Conservation (phyloP, 2,113 vertebrate species). For the Panthera leo region DNA sequence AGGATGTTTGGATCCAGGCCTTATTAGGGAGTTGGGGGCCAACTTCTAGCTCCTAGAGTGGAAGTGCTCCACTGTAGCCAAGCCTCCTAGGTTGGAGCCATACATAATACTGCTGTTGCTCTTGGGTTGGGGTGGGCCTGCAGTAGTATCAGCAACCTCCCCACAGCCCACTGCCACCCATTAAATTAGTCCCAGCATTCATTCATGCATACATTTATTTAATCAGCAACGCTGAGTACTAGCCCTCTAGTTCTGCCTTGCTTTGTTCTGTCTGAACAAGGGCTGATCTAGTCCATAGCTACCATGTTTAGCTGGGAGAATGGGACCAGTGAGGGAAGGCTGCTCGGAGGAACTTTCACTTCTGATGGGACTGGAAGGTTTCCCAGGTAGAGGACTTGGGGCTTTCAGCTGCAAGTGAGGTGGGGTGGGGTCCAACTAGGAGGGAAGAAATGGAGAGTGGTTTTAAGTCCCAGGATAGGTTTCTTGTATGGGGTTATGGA, state of each 20-base stretch:
- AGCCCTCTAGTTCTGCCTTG: not conserved
- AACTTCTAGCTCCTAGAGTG: not conserved
- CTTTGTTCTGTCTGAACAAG: slow-evolving; percentile 31
- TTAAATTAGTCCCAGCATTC: not conserved
- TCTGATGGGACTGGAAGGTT: not conserved
- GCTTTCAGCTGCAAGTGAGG: not conserved
- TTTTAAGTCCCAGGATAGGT: not conserved
- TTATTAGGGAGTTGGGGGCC: not conserved
- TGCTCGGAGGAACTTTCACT: not conserved
- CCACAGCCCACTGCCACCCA: too few relatives aligned
- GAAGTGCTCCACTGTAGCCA: not conserved
- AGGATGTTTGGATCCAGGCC: not conserved
- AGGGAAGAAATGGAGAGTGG: not conserved
- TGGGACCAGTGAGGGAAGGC: not conserved
- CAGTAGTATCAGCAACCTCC: not conserved
- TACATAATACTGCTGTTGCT: not conserved
- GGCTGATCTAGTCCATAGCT: not conserved
- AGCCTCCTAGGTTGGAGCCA: not conserved
- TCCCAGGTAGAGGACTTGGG: not conserved
- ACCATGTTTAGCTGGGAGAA: not conserved
- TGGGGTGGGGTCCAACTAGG: not conserved
- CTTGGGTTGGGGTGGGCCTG: not conserved
- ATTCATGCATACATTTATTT: not conserved
- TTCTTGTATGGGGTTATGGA: slow-evolving; percentile 5
- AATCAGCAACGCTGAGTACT: not conserved